Evolutionary conservation across 2,113 vertebrate genomes (phyloP).

Genomic region (Dromaius novaehollandiae): DNA sequence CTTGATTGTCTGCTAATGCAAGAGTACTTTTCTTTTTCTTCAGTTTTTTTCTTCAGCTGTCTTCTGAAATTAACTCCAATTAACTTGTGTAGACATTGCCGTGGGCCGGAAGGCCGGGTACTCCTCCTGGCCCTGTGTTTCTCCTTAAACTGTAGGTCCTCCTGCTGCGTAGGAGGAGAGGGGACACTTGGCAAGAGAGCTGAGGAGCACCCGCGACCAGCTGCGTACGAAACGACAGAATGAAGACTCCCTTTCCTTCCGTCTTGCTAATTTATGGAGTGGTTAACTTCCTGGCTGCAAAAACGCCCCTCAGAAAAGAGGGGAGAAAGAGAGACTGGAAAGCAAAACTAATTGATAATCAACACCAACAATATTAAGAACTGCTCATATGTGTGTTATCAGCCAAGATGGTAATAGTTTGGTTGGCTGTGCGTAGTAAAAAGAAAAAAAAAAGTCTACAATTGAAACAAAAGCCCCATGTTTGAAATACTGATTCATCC

Average conservation of each 20-base stretch:
- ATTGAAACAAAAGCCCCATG: neutral
- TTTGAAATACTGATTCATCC: neutral
- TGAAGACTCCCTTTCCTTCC: neutral
- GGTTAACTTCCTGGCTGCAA: neutral
- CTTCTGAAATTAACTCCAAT: neutral
- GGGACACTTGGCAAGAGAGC: accelerated
- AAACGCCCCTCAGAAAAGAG: neutral
- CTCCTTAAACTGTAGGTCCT: neutral
- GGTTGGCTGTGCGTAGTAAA: neutral
- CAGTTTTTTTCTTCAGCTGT: neutral
- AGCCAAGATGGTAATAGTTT: neutral
- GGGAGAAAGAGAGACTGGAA: neutral
- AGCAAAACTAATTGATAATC: neutral
- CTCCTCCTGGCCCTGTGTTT: neutral
- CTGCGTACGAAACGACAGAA: neutral
- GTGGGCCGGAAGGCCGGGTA: neutral
- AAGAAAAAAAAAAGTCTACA: neutral
- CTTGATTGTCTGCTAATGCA: neutral
- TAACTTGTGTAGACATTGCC: neutral
- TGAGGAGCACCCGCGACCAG: neutral
- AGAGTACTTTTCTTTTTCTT: neutral
- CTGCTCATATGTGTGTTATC: neutral
- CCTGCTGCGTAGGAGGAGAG: neutral
- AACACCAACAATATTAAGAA: neutral
- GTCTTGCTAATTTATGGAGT: neutral